A percentile compares a stretch with the other conserved stretches of the same genome.
Evolutionary conservation across 2,888 invertebrate species (phyloP).

Genomic region (Dynastes maya): DNA sequence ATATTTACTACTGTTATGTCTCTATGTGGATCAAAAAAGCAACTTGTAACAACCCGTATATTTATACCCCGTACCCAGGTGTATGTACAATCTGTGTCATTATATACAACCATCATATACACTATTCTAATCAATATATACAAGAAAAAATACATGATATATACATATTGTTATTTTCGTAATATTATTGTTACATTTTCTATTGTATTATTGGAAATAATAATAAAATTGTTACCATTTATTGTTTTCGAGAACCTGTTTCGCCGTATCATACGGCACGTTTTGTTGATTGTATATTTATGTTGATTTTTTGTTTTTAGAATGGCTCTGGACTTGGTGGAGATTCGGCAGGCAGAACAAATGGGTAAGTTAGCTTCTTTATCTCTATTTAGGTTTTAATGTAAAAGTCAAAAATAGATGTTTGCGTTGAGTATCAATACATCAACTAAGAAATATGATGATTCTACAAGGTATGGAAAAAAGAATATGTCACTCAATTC

Average conservation of each 20-base stretch:
- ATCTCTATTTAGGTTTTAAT: not conserved
- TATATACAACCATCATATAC: not conserved
- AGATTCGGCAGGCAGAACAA: conserved; percentile 84
- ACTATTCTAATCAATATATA: conserved; percentile 15
- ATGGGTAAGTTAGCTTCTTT: conserved; percentile 80
- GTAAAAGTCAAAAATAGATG: no score
- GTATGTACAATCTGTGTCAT: conserved; percentile 45
- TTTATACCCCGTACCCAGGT: conserved; percentile 34
- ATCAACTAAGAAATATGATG: no score
- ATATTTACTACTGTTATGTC: conserved; percentile 4
- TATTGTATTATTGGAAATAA: conserved; percentile 47
- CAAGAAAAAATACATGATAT: conserved; percentile 11
- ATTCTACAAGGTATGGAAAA: no score
- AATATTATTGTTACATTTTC: conserved; percentile 46
- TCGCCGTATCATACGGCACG: conserved; percentile 64
- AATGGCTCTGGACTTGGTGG: conserved; percentile 87
- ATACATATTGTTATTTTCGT: conserved; percentile 38
- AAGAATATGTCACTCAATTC: no score
- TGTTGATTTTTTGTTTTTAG: conserved; percentile 80
- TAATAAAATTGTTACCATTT: conserved; percentile 51
- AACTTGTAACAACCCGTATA: conserved; percentile 15
- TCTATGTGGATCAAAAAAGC: conserved; percentile 37
- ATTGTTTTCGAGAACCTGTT: conserved; percentile 52
- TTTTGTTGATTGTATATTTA: conserved; percentile 73
- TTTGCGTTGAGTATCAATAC: not conserved